phyloP scores from a whole-genome alignment of 2,797 vertebrate genomes.

The Spea hammondii region DNA sequence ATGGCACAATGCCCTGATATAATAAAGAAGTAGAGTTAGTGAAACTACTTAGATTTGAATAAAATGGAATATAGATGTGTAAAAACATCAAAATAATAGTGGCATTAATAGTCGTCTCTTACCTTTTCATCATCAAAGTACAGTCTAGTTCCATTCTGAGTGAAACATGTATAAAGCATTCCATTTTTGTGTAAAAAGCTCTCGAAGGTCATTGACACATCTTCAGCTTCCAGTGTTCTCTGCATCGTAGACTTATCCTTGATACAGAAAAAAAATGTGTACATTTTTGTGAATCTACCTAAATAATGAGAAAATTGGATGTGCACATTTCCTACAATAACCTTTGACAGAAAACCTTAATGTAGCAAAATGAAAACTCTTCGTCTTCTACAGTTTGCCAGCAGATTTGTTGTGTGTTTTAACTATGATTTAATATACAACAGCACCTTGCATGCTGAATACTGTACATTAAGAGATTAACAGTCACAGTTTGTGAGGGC shows the following conservation, averaged over 20 bases:
- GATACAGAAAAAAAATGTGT: neutral
- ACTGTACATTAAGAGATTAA: too few species aligned
- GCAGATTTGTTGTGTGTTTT: too few species aligned
- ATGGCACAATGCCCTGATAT: constrained; percentile 62
- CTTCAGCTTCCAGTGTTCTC: constrained; percentile 54
- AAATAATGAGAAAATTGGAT: too few species aligned
- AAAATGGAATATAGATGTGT: neutral
- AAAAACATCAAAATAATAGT: neutral
- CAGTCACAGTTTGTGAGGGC: too few species aligned
- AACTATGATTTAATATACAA: too few species aligned
- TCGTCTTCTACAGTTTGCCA: neutral
- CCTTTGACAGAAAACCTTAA: neutral
- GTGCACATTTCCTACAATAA: neutral
- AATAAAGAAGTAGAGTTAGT: constrained; percentile 1
- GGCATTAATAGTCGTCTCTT: neutral
- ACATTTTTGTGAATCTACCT: neutral
- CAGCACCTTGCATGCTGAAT: too few species aligned
- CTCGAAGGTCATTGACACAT: constrained; percentile 64
- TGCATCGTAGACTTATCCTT: constrained; percentile 1
- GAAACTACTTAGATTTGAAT: neutral
- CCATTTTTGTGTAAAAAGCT: constrained; percentile 65
- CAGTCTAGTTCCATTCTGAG: constrained; percentile 61
- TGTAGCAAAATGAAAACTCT: neutral
- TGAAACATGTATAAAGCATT: constrained; percentile 66
- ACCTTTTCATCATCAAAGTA: constrained; percentile 67